Conservation (phyloP, 2,113 vertebrate species). For the Saguinus midas region DNA sequence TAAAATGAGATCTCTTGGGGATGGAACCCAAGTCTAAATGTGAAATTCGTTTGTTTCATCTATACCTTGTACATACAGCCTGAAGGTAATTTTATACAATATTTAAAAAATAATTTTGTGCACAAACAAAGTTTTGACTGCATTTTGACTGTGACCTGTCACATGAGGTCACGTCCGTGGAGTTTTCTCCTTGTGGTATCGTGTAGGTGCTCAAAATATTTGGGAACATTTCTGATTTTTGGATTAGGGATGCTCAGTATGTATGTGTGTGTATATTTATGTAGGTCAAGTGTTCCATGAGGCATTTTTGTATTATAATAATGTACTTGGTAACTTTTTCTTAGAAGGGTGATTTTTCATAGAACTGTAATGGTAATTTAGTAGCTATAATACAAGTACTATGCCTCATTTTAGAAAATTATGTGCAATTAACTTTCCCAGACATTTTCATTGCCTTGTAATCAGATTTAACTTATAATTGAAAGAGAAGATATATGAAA, state of each 20-base stretch:
- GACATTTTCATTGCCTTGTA: slow-evolving; percentile 42
- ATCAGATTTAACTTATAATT: slow-evolving; percentile 7
- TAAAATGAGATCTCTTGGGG: not conserved
- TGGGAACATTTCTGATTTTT: not conserved
- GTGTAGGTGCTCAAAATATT: not conserved
- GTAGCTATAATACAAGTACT: not conserved
- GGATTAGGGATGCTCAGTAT: not conserved
- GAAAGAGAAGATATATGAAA: not conserved
- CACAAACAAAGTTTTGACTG: not conserved
- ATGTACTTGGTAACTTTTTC: not conserved
- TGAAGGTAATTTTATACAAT: not conserved
- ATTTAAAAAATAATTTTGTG: not conserved
- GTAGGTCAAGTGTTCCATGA: not conserved
- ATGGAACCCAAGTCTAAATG: not conserved
- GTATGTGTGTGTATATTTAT: not conserved
- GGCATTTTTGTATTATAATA: not conserved
- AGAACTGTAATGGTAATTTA: slow-evolving; percentile 5
- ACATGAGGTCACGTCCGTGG: not conserved
- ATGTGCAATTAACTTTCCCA: not conserved
- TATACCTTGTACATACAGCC: not conserved
- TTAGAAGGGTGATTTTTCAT: not conserved
- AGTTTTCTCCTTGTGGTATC: not conserved
- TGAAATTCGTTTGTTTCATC: not conserved
- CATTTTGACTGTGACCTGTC: not conserved
- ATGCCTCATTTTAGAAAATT: not conserved